Base-by-base conservation (phyloP, 1,140 invertebrate genomes). In the Camponotus floridanus region DNA sequence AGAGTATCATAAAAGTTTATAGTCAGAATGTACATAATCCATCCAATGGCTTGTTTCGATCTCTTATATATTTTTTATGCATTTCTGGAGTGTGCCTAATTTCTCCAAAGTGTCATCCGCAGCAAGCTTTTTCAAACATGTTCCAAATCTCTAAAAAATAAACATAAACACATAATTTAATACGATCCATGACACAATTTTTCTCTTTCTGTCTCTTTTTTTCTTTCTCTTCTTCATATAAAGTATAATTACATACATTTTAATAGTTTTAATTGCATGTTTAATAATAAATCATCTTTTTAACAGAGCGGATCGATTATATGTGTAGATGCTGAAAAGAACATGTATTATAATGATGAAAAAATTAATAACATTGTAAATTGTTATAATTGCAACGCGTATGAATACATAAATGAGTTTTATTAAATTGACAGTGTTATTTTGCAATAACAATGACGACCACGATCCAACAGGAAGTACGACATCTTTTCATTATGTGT, bases 141-240 rank as follows among this genome's bases (percentile, higher is more conserved):
- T 79, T 1, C 65, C 15, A 42, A 79, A 65, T 79, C 8, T 79
- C 76, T 79, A 51, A 45, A 62, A 64, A 11, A 42, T 42, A 26
- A 39, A 39, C 36, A 45, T 45, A 42, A n/a, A n/a, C n/a, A n/a
- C 39, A 45, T 9, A 45, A 42, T 42, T 42, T 42, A 42, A 42
- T 1, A 42, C 9, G 39, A 42, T 42, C 8, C 8, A 8, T 9
- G 39, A 9, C 39, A 42, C 8, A 42, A 5, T 42, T 42, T 42
- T 42, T 9, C 8, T 42, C 36, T 7, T 39, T 39, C 36, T 39
- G 6, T 42, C 8, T 45, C 11, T 11, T 45, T 45, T 45, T 45
- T 2, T 3, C 8, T 45, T 45, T 45, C 8, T 45, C 8, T 1
- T 45, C 0, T 1, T 45, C 0, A 13, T 45, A 45, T 45, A 13